Evolutionary conservation across 2,113 vertebrate species (phyloP), one percentile per base, ranked within the genome.

Genomic region (Trematomus loennbergii): DNA sequence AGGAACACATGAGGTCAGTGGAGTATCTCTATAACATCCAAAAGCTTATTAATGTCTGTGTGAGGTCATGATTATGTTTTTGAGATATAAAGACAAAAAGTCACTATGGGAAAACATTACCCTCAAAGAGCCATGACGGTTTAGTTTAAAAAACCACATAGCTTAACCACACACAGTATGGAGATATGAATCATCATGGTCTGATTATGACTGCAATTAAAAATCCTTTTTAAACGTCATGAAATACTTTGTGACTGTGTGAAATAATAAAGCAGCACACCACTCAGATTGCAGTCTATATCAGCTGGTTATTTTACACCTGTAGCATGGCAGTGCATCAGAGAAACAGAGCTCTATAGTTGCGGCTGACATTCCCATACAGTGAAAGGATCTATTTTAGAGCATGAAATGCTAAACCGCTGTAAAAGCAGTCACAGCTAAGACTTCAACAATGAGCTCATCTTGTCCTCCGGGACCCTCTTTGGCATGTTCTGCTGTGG

Each of bases 371-470:
- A 87, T 90, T 88, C 90, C 82, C 82, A 87, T 86, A 78, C 70
- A 81, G 63, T 84, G 78, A 91, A 90, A 87, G 65, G 75, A 84
- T 88, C 84, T 91, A 89, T 91, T 88, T 90, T 85, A 40, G 78
- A 92, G 78, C 83, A 86, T 91, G 87, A 91, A 91, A 93, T 67
- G 85, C 67, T 87, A 91, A 93, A 94, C 93, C 77, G 69, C 52
- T 89, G 81, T 84, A 89, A 89, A 87, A 85, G 69, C 84, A 85
- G 86, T 73, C 75, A 79, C 4, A 17, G 62, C 86, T 63, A 81
- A 83, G 74, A 80, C 83, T 86, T 88, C 73, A 81, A 87, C 81
- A 83, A 85, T 94, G 87, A 94, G 75, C 75, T 93, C 88, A 93
- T 91, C 83, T 17, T 77, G 50, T 90, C 85, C 86, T 70, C 58